These are phyloP conservation scores for Scortum barcoo DNA, from an alignment of 2,113 vertebrate genomes.

Conservation along the genomic window DNA sequence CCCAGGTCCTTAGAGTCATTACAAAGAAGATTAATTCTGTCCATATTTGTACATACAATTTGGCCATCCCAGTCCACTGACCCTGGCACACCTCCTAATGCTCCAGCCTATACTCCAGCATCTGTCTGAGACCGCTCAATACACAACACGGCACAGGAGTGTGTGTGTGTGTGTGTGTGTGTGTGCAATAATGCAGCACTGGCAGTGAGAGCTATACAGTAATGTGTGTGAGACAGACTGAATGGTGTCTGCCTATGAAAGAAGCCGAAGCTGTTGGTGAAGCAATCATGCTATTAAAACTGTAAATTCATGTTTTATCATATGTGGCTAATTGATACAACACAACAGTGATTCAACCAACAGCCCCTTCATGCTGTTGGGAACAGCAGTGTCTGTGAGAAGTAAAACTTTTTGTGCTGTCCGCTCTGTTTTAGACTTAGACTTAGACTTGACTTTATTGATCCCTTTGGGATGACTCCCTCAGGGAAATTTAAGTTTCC, in stretches of 20 bases:
- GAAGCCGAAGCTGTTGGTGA: neutral
- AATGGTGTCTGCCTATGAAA: neutral
- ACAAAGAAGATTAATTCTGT: slow-evolving; percentile 69
- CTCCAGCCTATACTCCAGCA: slow-evolving; percentile 47
- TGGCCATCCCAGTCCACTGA: slow-evolving; percentile 66
- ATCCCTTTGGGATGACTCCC: too few relatives aligned
- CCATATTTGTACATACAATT: slow-evolving; percentile 74
- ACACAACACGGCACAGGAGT: slow-evolving; percentile 47
- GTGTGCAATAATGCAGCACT: neutral
- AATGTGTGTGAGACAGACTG: neutral
- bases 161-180: neutral
- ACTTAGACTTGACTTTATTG: too few relatives aligned
- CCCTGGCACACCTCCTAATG: slow-evolving; percentile 65
- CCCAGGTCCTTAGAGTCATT: slow-evolving; percentile 51
- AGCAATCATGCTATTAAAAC: neutral
- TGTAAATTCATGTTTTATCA: neutral
- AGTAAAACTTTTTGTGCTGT: too few relatives aligned
- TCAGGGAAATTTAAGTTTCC: too few relatives aligned
- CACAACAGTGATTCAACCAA: neutral
- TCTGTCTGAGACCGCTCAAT: slow-evolving; percentile 61
- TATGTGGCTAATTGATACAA: neutral
- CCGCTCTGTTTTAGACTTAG: neutral
- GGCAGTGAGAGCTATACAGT: neutral
- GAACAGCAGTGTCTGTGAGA: neutral
- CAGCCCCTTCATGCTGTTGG: neutral